phyloP scores from a whole-genome alignment of 2,113 vertebrate genomes.

The Cebus imitator region DNA sequence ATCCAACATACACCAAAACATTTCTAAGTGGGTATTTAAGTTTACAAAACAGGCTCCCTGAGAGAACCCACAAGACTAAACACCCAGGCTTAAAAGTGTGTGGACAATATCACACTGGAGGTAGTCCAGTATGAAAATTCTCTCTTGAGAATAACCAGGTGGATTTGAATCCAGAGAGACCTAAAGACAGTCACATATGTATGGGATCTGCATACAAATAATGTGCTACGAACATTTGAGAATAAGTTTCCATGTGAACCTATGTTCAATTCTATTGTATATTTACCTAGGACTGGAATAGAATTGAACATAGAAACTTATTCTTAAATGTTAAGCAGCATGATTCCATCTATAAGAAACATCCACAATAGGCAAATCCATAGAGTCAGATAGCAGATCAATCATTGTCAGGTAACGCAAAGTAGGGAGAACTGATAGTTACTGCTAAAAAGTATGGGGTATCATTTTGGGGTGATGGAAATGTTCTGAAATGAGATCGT shows the following conservation, averaged over 20 bases:
- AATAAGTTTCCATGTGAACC: not conserved
- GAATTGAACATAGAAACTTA: slow-evolving; percentile 12
- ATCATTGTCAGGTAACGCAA: not conserved
- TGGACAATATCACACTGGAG: not conserved
- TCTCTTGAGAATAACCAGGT: not conserved
- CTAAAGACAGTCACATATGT: not conserved
- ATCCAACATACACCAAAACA: not conserved
- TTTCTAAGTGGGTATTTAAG: not conserved
- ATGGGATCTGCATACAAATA: not conserved
- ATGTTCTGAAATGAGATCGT: slow-evolving; percentile 5
- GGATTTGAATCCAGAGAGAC: not conserved
- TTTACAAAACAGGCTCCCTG: not conserved
- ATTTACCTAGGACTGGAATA: not conserved
- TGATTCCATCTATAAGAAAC: not conserved
- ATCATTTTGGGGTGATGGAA: not conserved
- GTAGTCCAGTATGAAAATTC: not conserved
- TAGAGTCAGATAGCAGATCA: not conserved
- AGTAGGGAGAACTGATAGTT: not conserved
- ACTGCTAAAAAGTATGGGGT: not conserved
- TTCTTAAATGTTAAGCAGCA: not conserved
- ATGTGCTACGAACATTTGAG: not conserved
- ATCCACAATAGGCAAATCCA: not conserved
- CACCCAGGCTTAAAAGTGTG: not conserved
- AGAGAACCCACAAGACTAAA: not conserved
- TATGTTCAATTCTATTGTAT: not conserved